A percentile compares a stretch with the other conserved stretches of the same genome.
phyloP scores from a whole-genome alignment of 2,797 vertebrate species.

The Thamnophis elegans region DNA sequence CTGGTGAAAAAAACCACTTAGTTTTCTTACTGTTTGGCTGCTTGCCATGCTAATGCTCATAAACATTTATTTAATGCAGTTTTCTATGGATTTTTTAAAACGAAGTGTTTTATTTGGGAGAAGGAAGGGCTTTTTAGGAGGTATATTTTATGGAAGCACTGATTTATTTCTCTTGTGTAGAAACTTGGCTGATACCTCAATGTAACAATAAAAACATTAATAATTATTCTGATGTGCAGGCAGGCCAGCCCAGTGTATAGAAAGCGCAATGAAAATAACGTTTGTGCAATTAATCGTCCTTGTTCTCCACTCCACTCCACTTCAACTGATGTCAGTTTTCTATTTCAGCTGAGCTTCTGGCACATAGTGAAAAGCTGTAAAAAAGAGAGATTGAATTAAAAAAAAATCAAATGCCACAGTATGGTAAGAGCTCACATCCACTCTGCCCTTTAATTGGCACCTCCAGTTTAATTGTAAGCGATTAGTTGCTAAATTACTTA shows the following conservation, averaged over 20 bases:
- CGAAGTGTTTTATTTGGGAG: not conserved
- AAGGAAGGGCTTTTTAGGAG: not conserved
- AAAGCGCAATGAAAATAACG: not conserved
- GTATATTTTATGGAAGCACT: not conserved
- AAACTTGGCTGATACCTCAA: not conserved
- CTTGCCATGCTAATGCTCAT: not conserved
- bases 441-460: not conserved
- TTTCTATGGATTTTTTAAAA: not conserved
- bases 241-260: not conserved
- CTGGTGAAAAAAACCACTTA: not conserved
- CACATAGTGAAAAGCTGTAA: not conserved
- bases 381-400: not conserved
- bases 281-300: not conserved
- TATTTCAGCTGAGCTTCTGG: not conserved
- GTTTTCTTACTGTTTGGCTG: not conserved
- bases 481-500: constrained; percentile 3
- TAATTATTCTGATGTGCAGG: not conserved
- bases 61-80: not conserved
- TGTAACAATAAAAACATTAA: not conserved
- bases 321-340: not conserved
- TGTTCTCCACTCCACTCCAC: not conserved
- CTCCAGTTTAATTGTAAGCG: not conserved
- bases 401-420: not conserved
- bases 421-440: not conserved
- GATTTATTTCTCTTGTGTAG: not conserved